Percentiles rank a stretch among this genome's conserved stretches.
Evolutionary conservation across 1,140 invertebrate genomes (phyloP).

Genomic region (Phymastichus coffea): DNA sequence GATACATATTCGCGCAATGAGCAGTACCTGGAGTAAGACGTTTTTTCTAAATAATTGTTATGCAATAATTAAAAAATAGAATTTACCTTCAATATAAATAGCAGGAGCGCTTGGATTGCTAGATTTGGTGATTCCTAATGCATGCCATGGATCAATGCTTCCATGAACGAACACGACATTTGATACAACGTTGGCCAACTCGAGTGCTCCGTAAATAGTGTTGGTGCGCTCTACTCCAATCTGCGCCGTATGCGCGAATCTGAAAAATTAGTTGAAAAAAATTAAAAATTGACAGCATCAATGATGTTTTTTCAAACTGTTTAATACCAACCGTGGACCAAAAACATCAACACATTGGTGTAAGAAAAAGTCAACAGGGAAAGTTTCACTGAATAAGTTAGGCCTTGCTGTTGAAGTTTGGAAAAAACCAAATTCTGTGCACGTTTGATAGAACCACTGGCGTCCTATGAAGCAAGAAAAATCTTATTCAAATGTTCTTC

Average conservation of each 20-base stretch:
- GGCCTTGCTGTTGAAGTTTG: constrained; percentile 78
- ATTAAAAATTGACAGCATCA: background rate
- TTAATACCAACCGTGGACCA: constrained; percentile 55
- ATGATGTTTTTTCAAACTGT: background rate
- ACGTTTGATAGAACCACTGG: constrained; percentile 95
- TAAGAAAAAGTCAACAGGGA: constrained; percentile 77
- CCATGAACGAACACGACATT: constrained; percentile 88
- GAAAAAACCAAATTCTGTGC: constrained; percentile 93
- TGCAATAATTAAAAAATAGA: constrained; percentile 3
- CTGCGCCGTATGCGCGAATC: constrained; percentile 57
- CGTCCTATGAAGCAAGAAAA: constrained; percentile 56
- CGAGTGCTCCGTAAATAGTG: constrained; percentile 74
- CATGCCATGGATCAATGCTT: constrained; percentile 92
- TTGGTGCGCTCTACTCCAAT: constrained; percentile 71
- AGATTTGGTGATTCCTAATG: constrained; percentile 70
- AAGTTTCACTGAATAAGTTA: constrained; percentile 76
- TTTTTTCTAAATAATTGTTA: background rate
- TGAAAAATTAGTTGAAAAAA: background rate
- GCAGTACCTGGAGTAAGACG: constrained; percentile 65
- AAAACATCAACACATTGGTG: constrained; percentile 84
- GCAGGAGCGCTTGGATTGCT: constrained; percentile 62
- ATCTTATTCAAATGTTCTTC: background rate
- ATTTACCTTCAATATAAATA: constrained; percentile 71
- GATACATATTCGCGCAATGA: constrained; percentile 82
- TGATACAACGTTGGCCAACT: constrained; percentile 62